These are phyloP conservation scores for Calosoma granatense DNA, from an alignment of 1,140 invertebrate species.

Conservation along the genomic window DNA sequence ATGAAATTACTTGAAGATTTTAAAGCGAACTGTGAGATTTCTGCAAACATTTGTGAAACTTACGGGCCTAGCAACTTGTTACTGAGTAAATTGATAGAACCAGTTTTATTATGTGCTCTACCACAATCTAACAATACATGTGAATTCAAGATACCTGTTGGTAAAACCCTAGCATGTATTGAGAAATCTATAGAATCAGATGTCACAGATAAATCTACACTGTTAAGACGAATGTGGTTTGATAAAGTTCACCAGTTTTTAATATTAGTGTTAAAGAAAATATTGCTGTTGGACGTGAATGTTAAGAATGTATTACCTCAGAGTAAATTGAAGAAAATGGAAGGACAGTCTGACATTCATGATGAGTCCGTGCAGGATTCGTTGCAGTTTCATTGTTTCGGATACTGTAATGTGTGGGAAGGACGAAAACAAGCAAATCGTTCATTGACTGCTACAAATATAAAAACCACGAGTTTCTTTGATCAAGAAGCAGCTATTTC, in stretches of 20 bases:
- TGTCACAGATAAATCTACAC: conserved; percentile 11
- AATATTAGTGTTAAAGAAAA: conserved; percentile 14
- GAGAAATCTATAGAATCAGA: conserved; percentile 7
- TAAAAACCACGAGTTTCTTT: not conserved
- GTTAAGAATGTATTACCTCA: not conserved
- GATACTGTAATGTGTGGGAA: conserved; percentile 20
- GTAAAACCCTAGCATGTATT: conserved; percentile 7
- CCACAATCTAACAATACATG: conserved; percentile 4
- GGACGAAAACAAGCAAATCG: conserved; percentile 15
- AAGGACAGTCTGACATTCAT: conserved; percentile 14
- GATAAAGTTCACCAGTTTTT: conserved; percentile 16
- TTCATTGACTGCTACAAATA: not conserved
- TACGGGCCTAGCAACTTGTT: not conserved
- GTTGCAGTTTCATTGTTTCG: conserved; percentile 18
- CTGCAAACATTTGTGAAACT: conserved; percentile 14
- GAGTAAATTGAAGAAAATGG: not conserved
- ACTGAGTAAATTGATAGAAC: conserved; percentile 11
- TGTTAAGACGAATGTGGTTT: conserved; percentile 14
- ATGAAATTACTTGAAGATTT: conserved; percentile 23
- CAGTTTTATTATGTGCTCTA: not conserved
- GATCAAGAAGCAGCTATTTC: not conserved
- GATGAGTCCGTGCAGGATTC: conserved; percentile 7
- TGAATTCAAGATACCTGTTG: conserved; percentile 14
- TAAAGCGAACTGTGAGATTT: conserved; percentile 17
- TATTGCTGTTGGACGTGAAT: conserved; percentile 16